phyloP scores from a whole-genome alignment of 2,888 invertebrate species.

The Oxyscelio sp. region DNA sequence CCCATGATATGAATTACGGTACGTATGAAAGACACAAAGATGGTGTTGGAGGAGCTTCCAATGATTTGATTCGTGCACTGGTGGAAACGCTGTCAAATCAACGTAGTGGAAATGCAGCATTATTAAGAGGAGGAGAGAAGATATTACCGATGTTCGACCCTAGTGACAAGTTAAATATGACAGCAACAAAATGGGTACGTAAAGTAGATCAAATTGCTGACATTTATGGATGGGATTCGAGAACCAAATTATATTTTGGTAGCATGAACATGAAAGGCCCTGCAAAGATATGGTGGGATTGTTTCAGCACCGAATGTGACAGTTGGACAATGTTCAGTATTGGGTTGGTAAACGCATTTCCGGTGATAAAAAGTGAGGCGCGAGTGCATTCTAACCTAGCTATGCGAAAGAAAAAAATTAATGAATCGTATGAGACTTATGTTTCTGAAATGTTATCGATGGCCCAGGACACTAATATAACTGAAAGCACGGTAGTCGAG shows the following conservation, averaged over 20 bases:
- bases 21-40: no score
- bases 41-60: no score
- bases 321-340: slow-evolving; percentile 7
- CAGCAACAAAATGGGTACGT: neutral
- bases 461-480: neutral
- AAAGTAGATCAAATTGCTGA: slow-evolving; percentile 14
- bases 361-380: slow-evolving; percentile 7
- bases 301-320: neutral
- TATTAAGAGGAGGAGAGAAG: neutral
- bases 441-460: slow-evolving; percentile 38
- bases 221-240: slow-evolving; percentile 6
- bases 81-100: no score
- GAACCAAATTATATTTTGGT: slow-evolving; percentile 11
- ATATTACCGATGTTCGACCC: neutral
- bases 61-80: no score
- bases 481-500: neutral
- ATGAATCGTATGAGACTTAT: slow-evolving; percentile 33
- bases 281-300: slow-evolving; percentile 32
- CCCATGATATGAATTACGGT: no score
- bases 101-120: no score
- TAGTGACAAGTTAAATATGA: neutral
- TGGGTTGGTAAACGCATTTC: slow-evolving; percentile 18
- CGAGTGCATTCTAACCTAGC: slow-evolving; percentile 29
- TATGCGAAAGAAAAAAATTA: slow-evolving; percentile 10
- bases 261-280: slow-evolving; percentile 35